These are phyloP conservation scores for Champsocephalus gunnari DNA, from an alignment of 2,797 vertebrate species.

Conservation along the genomic window DNA sequence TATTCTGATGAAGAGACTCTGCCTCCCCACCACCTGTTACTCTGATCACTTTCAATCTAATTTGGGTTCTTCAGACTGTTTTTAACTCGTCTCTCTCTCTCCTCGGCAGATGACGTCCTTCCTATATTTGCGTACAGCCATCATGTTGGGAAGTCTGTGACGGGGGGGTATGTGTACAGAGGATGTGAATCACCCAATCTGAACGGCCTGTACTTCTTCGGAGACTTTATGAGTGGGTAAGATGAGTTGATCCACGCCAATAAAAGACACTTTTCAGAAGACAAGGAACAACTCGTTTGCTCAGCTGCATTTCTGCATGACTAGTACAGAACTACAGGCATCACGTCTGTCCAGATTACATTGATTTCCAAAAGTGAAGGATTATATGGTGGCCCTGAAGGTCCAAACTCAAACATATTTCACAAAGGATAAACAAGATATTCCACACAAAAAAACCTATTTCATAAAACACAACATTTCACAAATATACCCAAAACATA, in stretches of 20 bases:
- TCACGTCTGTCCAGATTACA: no score
- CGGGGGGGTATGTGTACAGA: constrained; percentile 90
- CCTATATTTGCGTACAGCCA: constrained; percentile 90
- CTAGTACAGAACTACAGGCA: no score
- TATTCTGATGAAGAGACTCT: no score
- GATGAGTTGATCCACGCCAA: constrained; percentile 25
- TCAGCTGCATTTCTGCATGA: constrained; percentile 1
- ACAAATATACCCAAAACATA: no score
- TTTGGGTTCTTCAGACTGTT: constrained; percentile 30
- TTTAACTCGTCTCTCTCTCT: constrained; percentile 50
- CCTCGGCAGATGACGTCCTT: constrained; percentile 85
- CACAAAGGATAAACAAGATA: no score
- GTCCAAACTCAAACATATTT: no score
- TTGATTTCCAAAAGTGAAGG: no score
- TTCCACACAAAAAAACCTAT: no score
- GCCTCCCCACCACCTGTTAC: constrained; percentile 19
- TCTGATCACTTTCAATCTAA: constrained; percentile 2
- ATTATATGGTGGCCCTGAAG: no score
- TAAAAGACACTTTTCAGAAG: not conserved
- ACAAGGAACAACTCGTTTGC: not conserved
- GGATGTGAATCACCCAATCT: constrained; percentile 91
- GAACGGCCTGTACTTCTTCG: constrained; percentile 91
- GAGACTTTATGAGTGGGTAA: constrained; percentile 93
- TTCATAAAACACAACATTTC: no score
- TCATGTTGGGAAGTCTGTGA: constrained; percentile 89